Evolutionary conservation across 2,888 invertebrate genomes (phyloP).

Genomic region (Nudaria mundana): DNA sequence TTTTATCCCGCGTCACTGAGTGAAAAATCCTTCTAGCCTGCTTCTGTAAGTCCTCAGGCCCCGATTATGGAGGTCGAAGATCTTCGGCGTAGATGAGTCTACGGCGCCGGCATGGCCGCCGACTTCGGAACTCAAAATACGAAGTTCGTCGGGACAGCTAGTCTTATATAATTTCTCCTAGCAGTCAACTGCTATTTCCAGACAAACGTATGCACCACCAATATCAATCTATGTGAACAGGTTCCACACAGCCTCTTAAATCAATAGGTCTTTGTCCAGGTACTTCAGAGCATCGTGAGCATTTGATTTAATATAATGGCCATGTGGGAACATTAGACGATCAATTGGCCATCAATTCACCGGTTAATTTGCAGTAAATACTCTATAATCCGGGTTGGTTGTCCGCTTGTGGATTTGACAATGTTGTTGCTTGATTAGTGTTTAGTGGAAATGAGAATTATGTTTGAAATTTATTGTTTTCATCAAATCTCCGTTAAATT

Average conservation of each 20-base stretch:
- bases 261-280: conserved; percentile 74
- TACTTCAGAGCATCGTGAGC: conserved; percentile 47
- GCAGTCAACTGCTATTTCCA: conserved; percentile 6
- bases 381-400: conserved; percentile 52
- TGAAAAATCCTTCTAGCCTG: no score
- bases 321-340: conserved; percentile 68
- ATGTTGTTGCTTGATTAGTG: conserved; percentile 37
- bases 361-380: conserved; percentile 75
- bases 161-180: no score
- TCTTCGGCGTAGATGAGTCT: no score
- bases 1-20: no score
- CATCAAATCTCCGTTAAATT: no score
- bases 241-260: conserved; percentile 56
- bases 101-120: no score
- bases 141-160: no score
- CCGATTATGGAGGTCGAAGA: no score
- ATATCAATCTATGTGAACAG: conserved; percentile 54
- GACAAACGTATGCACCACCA: conserved; percentile 14
- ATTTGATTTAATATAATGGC: conserved; percentile 78
- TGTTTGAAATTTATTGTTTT: no score
- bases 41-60: no score
- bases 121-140: no score
- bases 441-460: neutral
- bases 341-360: conserved; percentile 75
- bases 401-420: conserved; percentile 45